phyloP scores from a whole-genome alignment of 2,797 vertebrate genomes.

The Cheirogaleus major region DNA sequence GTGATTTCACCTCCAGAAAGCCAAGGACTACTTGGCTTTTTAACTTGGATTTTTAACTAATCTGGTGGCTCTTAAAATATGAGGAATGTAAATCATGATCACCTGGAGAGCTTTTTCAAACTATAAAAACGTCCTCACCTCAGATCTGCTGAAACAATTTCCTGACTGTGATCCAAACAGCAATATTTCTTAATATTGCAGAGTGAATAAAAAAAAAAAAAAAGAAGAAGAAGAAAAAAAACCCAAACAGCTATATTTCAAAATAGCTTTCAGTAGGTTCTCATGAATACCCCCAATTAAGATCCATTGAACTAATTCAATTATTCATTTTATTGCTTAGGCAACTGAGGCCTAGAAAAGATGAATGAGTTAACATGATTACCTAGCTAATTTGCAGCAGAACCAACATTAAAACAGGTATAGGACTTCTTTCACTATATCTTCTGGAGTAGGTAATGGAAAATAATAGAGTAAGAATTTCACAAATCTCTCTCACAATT shows the following conservation, averaged over 20 bases:
- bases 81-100: neutral
- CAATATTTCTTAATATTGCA: neutral
- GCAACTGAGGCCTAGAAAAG: neutral
- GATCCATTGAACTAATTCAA: neutral
- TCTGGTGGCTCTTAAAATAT: neutral
- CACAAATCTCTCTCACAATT: neutral
- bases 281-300: neutral
- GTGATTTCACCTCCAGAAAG: constrained; percentile 11
- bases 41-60: constrained; percentile 3
- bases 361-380: neutral
- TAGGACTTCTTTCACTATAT: neutral
- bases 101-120: constrained; percentile 4
- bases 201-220: too few species aligned
- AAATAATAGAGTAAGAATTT: constrained; percentile 20
- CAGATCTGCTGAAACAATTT: neutral
- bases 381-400: neutral
- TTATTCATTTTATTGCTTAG: constrained; percentile 13
- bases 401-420: constrained; percentile 18
- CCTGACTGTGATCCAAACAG: neutral
- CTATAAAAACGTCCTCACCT: neutral
- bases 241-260: constrained; percentile 40
- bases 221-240: too few species aligned
- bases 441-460: neutral
- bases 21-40: neutral
- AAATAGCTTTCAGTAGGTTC: neutral